A percentile compares a stretch with the other conserved stretches of the same genome.
Conservation (phyloP, 2,888 invertebrate genomes). For the Nysson spinosus region DNA sequence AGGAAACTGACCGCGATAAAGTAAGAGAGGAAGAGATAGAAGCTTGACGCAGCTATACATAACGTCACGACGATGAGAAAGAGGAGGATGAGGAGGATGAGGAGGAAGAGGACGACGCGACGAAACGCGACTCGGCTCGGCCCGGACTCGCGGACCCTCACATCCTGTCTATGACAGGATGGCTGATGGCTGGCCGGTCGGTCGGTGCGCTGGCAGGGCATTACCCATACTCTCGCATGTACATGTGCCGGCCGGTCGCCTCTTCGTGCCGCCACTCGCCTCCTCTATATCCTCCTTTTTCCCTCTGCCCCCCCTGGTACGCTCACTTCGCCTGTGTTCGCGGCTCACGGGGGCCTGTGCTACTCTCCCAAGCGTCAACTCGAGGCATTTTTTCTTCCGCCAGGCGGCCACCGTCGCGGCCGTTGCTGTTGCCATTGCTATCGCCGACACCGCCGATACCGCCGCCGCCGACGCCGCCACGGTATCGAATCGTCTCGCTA, state of each 20-base stretch:
- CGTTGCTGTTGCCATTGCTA: slow-evolving; percentile 23
- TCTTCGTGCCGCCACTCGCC: slow-evolving; percentile 43
- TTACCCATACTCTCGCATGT: slow-evolving; percentile 55
- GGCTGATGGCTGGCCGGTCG: slow-evolving; percentile 70
- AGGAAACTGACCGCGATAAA: slow-evolving; percentile 12
- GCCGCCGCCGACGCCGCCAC: slow-evolving; percentile 49
- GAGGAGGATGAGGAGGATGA: not conserved
- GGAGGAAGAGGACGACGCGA: slow-evolving; percentile 12
- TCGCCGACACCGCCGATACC: slow-evolving; percentile 25
- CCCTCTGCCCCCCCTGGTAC: slow-evolving; percentile 33
- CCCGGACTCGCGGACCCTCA: slow-evolving; percentile 74
- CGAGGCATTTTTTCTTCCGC: slow-evolving; percentile 58
- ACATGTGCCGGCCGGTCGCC: slow-evolving; percentile 40
- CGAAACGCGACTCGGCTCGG: slow-evolving; percentile 46
- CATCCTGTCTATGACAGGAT: slow-evolving; percentile 77
- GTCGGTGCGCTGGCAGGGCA: slow-evolving; percentile 55
- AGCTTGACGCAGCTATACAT: slow-evolving; percentile 16
- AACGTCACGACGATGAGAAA: slow-evolving; percentile 13
- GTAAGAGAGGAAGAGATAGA: slow-evolving; percentile 14
- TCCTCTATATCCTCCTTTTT: slow-evolving; percentile 19
- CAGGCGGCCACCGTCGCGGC: slow-evolving; percentile 49
- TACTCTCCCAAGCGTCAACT: slow-evolving; percentile 60
- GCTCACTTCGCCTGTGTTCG: slow-evolving; percentile 49
- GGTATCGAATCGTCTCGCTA: slow-evolving; percentile 63
- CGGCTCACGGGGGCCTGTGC: slow-evolving; percentile 72